A percentile compares a stretch with the other conserved stretches of the same genome.
Conservation (phyloP, 2,797 vertebrate species). For the Sebastes kiyomatsui region DNA sequence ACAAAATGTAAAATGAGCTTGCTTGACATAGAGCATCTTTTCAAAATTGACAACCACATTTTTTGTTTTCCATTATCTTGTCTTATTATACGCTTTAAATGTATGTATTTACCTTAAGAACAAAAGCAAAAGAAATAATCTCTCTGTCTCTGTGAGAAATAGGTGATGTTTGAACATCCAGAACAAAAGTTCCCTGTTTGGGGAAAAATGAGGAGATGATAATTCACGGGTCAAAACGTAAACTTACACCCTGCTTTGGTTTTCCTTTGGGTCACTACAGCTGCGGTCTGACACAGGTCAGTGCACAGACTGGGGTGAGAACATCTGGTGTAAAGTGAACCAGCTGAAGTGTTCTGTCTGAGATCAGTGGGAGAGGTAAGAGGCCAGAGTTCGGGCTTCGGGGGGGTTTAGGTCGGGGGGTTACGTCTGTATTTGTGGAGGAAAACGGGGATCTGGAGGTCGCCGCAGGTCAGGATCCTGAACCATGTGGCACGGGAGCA, state of each 20-base stretch:
- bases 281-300: conserved; percentile 45
- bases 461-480: conserved; percentile 36
- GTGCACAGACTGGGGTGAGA: conserved; percentile 35
- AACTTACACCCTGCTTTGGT: conserved; percentile 9
- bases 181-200: conserved; percentile 30
- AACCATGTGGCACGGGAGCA: conserved; percentile 24
- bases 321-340: conserved; percentile 67
- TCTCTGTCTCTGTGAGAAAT: background rate
- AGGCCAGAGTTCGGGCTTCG: conserved; percentile 61
- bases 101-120: background rate
- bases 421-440: conserved; percentile 61
- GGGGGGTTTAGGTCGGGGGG: conserved; percentile 42
- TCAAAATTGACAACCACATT: background rate
- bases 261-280: conserved; percentile 37
- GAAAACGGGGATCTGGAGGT: conserved; percentile 36
- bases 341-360: conserved; percentile 56
- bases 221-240: conserved; percentile 45
- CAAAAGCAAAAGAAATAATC: background rate
- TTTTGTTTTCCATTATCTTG: background rate
- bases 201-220: conserved; percentile 10
- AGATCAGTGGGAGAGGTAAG: conserved; percentile 54
- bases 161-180: conserved; percentile 9
- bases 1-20: background rate
- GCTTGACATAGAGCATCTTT: background rate
- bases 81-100: background rate